These are phyloP conservation scores for human (Homo sapiens) DNA, from an alignment of 2,113 vertebrate genomes.

Conservation along the genomic window GRCh38 chrX:52036001-52036500, in stretches of 20 bases:
- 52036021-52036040: neutral
- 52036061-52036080: neutral
- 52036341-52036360: neutral
- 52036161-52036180: neutral
- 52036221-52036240: neutral
- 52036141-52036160: neutral
- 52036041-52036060: neutral
- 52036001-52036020: neutral
- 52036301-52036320: neutral
- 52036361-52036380: neutral
- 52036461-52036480: neutral
- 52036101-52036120: neutral
- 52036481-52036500: neutral
- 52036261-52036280: neutral
- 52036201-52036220: neutral
- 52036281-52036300: neutral
- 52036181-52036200: neutral
- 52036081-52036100: neutral
- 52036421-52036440: neutral
- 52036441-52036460: neutral
- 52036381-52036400: neutral
- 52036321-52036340: neutral
- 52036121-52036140: neutral
- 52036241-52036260: neutral
- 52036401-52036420: neutral